Evolutionary conservation across 1,140 invertebrate genomes (phyloP), one percentile per base, ranked within the genome.

Genomic region (Saccostrea cuccullata): DNA sequence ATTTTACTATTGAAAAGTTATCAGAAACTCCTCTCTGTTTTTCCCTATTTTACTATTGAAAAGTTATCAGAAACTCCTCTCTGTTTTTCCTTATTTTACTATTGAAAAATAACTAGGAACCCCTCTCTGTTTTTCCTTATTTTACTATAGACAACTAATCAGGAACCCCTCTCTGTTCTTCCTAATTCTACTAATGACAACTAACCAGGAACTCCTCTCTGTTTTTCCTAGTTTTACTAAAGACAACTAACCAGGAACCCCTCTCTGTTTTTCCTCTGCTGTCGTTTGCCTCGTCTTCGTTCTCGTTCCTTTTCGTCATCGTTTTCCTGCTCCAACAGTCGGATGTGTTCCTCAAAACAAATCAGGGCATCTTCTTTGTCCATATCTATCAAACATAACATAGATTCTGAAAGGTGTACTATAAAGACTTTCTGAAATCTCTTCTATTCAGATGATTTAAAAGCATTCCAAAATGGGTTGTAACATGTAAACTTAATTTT

Each of bases 301-400:
- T 95, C 94, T 64, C 94, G 86, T 83, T 95, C 95, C 85, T 95
- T 94, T 88, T 95, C 95, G 90, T 95, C 95, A 86, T 95, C 94
- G 90, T 95, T 93, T 77, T 95, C 94, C 87, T 94, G 93, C 90
- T 95, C 95, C 84, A 95, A 87, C 91, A 98, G 97, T 86, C 98
- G 96, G 92, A 99, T 99, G 94, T 99, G 99, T 93, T 99, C 98
- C 95, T 99, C 98, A 95, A 99, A 99, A 86, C 94, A 95, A 26
- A 95, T 92, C 87, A 95, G 90, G 0, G 95, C 95, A 92, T 95
- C 95, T 88, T 95, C 95, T 89, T 95, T 95, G 90, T 95, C 95
- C 95, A 95, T 95, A 90, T 95, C 95, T 95, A 77, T 67, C 87
- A 87, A 82, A 6, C 0, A 77, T 6, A 26, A 77, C 1, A 6